Percentiles rank a stretch among this genome's conserved stretches.
Conservation (phyloP, 1,140 invertebrate species). For the Pseudoatta argentina region DNA sequence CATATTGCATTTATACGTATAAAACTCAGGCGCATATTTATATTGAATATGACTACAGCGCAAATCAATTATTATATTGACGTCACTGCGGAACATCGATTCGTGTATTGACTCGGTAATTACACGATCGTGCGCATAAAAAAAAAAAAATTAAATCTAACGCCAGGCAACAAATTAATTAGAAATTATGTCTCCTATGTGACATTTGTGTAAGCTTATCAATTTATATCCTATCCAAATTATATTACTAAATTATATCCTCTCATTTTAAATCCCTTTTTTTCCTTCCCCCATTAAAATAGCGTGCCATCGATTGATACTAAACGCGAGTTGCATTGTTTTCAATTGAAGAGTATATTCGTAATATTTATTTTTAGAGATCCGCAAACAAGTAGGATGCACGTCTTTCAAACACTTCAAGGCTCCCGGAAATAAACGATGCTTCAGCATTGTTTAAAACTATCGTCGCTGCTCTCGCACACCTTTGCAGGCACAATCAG, state of each 20-base stretch:
- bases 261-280: not conserved
- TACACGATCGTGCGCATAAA: not conserved
- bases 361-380: conserved; percentile 42
- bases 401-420: conserved; percentile 26
- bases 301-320: not conserved
- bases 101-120: conserved; percentile 19
- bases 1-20: not conserved
- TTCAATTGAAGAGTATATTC: not conserved
- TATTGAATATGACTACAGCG: not conserved
- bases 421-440: conserved; percentile 36
- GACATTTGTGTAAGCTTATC: not conserved
- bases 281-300: not conserved
- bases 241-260: not conserved
- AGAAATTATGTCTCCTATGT: not conserved
- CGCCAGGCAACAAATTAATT: not conserved
- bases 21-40: not conserved
- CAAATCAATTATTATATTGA: conserved; percentile 29
- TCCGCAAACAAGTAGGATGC: not conserved
- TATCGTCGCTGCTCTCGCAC: not conserved
- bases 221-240: no score
- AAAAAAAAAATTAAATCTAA: conserved; percentile 12
- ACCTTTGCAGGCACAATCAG: conserved; percentile 8
- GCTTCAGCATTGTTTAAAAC: conserved; percentile 25
- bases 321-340: not conserved
- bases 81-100: not conserved